phyloP scores from a whole-genome alignment of 2,888 invertebrate genomes.

The Micoletzkya japonica region DNA sequence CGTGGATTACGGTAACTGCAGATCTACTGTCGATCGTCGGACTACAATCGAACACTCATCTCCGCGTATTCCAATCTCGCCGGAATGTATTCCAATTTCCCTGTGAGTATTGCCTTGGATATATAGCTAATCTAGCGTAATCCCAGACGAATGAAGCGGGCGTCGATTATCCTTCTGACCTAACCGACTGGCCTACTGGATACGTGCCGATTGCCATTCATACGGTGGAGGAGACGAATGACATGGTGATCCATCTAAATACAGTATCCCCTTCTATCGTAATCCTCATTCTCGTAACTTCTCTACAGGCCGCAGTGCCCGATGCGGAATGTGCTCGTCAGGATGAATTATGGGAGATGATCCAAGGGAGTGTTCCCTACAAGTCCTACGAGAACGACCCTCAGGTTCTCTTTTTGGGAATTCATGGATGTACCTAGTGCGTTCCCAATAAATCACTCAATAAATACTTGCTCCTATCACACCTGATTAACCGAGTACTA shows the following conservation, averaged over 20 bases:
- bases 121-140: too few species aligned
- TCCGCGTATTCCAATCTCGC: conserved; percentile 82
- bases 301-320: neutral
- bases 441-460: too few species aligned
- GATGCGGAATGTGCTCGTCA: neutral
- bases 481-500: too few species aligned
- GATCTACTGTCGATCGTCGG: conserved; percentile 64
- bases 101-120: conserved; percentile 16
- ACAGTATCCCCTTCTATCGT: too few species aligned
- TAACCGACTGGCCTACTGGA: conserved; percentile 40
- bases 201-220: conserved; percentile 57
- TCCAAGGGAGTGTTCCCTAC: neutral
- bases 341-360: conserved; percentile 1
- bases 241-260: conserved; percentile 45
- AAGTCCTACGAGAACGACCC: conserved; percentile 7
- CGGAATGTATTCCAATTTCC: conserved; percentile 71
- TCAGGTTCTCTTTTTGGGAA: too few species aligned
- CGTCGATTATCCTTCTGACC: neutral
- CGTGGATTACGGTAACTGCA: too few species aligned
- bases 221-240: conserved; percentile 41
- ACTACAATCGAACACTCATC: conserved; percentile 70
- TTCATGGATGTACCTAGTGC: too few species aligned
- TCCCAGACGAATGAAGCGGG: too few species aligned
- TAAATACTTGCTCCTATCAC: too few species aligned
- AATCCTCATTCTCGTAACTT: too few species aligned